Evolutionary conservation across 2,797 vertebrate species (phyloP).

Genomic region (Zalophus californianus): DNA sequence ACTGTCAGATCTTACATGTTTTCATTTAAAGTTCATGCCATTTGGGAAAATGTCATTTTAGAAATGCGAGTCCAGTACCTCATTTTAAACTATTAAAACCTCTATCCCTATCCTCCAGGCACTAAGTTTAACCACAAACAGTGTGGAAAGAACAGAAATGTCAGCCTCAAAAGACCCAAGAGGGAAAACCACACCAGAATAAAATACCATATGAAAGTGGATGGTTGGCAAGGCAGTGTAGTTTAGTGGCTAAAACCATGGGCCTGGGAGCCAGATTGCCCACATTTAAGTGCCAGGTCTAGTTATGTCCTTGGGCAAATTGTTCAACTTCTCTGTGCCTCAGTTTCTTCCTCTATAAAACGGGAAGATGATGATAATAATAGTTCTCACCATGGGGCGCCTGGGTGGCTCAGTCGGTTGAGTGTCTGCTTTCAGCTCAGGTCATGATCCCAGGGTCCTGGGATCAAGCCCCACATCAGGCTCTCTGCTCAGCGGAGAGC

Average conservation of each 20-base stretch:
- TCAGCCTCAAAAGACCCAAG: slow-evolving; percentile 25
- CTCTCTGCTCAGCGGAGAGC: too few species aligned
- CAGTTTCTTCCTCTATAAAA: slow-evolving; percentile 53
- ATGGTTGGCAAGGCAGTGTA: background rate
- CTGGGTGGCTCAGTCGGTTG: background rate
- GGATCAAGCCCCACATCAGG: too few species aligned
- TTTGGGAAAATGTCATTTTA: slow-evolving; percentile 72
- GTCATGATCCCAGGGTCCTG: too few species aligned
- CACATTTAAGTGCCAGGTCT: slow-evolving; percentile 39
- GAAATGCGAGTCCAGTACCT: slow-evolving; percentile 59
- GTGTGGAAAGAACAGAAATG: slow-evolving; percentile 58
- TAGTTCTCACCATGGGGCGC: background rate
- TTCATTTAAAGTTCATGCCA: slow-evolving; percentile 72
- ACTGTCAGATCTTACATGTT: slow-evolving; percentile 64
- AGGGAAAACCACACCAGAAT: slow-evolving; percentile 55
- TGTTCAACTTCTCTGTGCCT: slow-evolving; percentile 1
- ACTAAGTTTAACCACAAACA: slow-evolving; percentile 58
- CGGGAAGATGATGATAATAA: background rate
- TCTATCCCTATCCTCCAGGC: slow-evolving; percentile 38
- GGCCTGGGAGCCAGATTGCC: background rate
- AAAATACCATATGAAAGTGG: slow-evolving; percentile 30
- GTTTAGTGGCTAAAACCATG: slow-evolving; percentile 5
- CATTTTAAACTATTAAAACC: slow-evolving; percentile 60
- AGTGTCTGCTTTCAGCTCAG: too few species aligned
- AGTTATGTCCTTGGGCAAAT: slow-evolving; percentile 18